Percentiles rank a stretch among this genome's conserved stretches.
Conservation (phyloP, 2,113 vertebrate species). For the Rhinogobius similis region DNA sequence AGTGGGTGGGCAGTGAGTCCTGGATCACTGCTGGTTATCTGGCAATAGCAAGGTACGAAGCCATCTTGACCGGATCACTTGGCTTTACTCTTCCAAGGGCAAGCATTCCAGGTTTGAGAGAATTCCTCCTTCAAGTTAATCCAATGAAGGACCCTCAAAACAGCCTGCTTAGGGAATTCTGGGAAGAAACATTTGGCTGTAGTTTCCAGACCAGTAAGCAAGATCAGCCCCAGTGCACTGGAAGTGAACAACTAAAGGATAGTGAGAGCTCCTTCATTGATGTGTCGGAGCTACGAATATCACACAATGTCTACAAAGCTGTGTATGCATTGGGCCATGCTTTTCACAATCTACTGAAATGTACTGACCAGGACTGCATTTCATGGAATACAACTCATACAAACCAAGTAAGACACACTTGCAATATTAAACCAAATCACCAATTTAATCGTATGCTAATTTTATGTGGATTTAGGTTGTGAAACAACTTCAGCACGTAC, state of each 20-base stretch:
- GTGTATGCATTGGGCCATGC: conserved; percentile 75
- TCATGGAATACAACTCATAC: conserved; percentile 38
- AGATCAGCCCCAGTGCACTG: conserved; percentile 61
- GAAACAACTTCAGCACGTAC: conserved; percentile 65
- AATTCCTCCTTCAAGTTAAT: conserved; percentile 71
- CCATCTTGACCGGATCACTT: conserved; percentile 69
- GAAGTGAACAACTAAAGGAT: conserved; percentile 67
- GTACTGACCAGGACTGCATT: conserved; percentile 47
- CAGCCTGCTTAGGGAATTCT: conserved; percentile 73
- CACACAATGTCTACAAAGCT: conserved; percentile 79
- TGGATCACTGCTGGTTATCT: conserved; percentile 76
- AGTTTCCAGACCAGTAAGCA: conserved; percentile 22
- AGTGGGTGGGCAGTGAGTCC: conserved; percentile 80
- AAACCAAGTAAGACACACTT: conserved; percentile 51
- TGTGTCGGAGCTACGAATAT: conserved; percentile 75
- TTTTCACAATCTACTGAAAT: conserved; percentile 62
- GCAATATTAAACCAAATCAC: neutral
- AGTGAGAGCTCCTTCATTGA: conserved; percentile 71
- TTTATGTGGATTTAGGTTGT: conserved; percentile 54
- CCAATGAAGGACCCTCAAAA: conserved; percentile 63
- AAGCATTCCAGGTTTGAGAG: conserved; percentile 66
- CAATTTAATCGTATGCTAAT: neutral
- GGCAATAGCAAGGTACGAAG: conserved; percentile 48
- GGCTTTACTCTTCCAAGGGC: conserved; percentile 74
- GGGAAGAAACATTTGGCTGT: conserved; percentile 76